Conservation (phyloP, 2,888 invertebrate species). For the Junonia oenone region DNA sequence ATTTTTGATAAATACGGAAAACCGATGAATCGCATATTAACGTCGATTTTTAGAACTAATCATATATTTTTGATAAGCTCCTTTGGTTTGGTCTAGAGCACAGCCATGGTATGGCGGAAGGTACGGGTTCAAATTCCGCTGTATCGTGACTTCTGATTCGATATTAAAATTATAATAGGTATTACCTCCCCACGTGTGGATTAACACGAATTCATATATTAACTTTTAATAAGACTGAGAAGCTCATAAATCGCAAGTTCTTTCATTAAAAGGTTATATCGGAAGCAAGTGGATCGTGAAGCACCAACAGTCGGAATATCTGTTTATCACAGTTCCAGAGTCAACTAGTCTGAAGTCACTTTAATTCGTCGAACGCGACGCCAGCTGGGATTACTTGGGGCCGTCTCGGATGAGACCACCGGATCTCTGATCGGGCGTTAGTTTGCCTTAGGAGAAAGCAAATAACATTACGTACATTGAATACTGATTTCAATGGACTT, state of each 20-base stretch:
- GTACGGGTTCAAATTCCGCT: no score
- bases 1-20: no score
- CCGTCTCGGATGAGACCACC: slow-evolving; percentile 48
- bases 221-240: background rate
- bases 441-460: slow-evolving; percentile 18
- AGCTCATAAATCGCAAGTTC: background rate
- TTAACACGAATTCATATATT: no score
- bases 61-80: no score
- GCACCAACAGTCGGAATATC: slow-evolving; percentile 25
- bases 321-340: slow-evolving; percentile 32
- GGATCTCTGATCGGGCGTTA: slow-evolving; percentile 30
- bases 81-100: no score
- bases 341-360: slow-evolving; percentile 49
- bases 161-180: no score
- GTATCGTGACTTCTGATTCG: no score
- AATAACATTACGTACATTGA: background rate
- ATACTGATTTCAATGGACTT: background rate
- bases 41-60: no score
- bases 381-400: slow-evolving; percentile 62
- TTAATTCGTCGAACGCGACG: slow-evolving; percentile 52
- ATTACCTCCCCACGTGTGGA: no score
- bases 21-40: no score
- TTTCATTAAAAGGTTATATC: background rate
- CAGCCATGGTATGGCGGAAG: no score
- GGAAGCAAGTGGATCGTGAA: slow-evolving; percentile 10